These are phyloP conservation scores for Brachymystax lenok DNA, from an alignment of 2,797 vertebrate genomes.

Conservation along the genomic window DNA sequence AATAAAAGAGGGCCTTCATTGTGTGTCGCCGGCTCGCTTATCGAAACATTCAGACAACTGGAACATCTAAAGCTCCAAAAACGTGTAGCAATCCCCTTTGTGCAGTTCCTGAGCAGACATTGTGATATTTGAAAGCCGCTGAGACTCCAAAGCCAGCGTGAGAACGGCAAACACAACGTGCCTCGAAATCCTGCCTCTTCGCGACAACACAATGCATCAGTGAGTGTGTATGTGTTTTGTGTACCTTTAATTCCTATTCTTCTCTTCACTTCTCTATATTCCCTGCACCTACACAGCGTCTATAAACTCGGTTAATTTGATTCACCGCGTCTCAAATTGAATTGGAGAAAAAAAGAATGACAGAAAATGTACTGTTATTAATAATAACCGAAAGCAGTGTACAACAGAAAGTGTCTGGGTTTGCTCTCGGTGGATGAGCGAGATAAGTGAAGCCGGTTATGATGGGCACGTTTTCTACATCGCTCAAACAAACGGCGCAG, in stretches of 20 bases:
- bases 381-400: conserved; percentile 52
- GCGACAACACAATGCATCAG: conserved; percentile 30
- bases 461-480: conserved; percentile 79
- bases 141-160: conserved; percentile 72
- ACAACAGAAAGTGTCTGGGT: conserved; percentile 48
- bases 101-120: conserved; percentile 73
- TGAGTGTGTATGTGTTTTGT: not conserved
- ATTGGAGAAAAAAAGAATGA: conserved; percentile 43
- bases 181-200: conserved; percentile 61
- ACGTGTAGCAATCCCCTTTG: conserved; percentile 80
- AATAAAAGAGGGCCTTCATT: conserved; percentile 75
- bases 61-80: conserved; percentile 81
- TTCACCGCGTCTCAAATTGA: conserved; percentile 74
- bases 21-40: conserved; percentile 73
- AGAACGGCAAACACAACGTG: conserved; percentile 72
- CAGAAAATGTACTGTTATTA: conserved; percentile 57
- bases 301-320: conserved; percentile 77
- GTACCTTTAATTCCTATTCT: not conserved
- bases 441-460: conserved; percentile 77
- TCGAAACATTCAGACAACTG: conserved; percentile 81
- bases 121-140: conserved; percentile 76
- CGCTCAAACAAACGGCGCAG: conserved; percentile 75
- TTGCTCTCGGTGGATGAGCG: conserved; percentile 69
- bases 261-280: conserved; percentile 63
- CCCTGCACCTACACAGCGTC: conserved; percentile 58